Evolutionary conservation across 1,140 invertebrate genomes (phyloP), one percentile per base, ranked within the genome.

Genomic region (Hormaphis cornu): DNA sequence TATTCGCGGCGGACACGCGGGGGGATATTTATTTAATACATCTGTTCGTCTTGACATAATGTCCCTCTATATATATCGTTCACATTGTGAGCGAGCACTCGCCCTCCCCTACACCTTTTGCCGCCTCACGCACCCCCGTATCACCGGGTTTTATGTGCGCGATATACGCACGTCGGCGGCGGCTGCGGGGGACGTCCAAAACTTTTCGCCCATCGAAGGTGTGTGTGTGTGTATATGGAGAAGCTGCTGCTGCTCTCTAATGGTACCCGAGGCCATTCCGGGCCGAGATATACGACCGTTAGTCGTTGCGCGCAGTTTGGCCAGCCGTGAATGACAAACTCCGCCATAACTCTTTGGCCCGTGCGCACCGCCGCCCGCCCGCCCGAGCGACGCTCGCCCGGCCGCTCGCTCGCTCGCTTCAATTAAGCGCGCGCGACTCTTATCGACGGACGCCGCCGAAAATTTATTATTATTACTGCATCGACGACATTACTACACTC

Each of bases 61-160:
- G 70, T 71, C 70, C 70, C 58, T 71, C 70, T 71, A 71, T 71
- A n/a, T n/a, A 71, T 71, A 71, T 71, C 70, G 70, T 71, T 46
- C 61, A 66, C 61, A 48, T 66, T 48, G 44, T 50, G 40, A 46
- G 7, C 7, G 37, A n/a, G 42, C 61, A 3, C 44, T 28, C 40
- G 24, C 8, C 58, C 22, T 24, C 16, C 40, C 37, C 37, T n/a
- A 26, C 26, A 4, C 40, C 46, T 26, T 28, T 37, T 35, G 14
- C 20, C 16, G 37, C 59, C 37, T 22, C 18, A 2, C 24, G 37
- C 1, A 33, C 10, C 16, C 40, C 44, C 3, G 26, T 10, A 10
- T 18, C 20, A 9, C 56, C 12, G n/a, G 20, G 44, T 37, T 66
- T 66, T 66, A 66, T 66, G 61, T 66, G 40, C 42, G 6, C 28